Conservation (phyloP, 2,113 vertebrate genomes). For the Phainopepla nitens region DNA sequence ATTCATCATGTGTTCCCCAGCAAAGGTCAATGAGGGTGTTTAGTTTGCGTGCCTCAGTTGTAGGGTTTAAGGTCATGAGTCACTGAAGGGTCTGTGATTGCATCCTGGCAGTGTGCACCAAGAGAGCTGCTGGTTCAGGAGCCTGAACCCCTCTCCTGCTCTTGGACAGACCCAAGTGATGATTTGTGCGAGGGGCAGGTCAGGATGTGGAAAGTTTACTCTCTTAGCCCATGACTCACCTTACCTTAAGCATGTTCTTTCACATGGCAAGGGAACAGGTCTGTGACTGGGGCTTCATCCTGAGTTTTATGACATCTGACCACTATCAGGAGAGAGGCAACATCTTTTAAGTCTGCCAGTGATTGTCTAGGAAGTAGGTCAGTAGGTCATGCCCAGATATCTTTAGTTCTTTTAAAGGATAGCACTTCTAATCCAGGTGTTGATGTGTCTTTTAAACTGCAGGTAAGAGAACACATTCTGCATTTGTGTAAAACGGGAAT, state of each 20-base stretch:
- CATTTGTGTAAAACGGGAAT: background rate
- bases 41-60: background rate
- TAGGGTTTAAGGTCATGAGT: background rate
- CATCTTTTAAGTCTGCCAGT: background rate
- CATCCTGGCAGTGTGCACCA: background rate
- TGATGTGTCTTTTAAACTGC: background rate
- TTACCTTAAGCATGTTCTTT: background rate
- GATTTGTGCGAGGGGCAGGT: background rate
- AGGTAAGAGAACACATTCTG: background rate
- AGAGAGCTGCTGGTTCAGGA: background rate
- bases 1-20: background rate
- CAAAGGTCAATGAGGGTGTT: background rate
- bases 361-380: slow-evolving; percentile 12
- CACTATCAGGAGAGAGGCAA: background rate
- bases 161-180: background rate
- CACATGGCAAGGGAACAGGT: background rate
- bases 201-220: background rate
- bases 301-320: background rate
- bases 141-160: background rate
- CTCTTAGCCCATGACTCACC: background rate
- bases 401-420: background rate
- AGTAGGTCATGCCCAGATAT: background rate
- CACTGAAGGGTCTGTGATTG: background rate
- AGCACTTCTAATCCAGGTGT: background rate
- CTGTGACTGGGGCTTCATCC: background rate